Evolutionary conservation across 1,140 invertebrate species (phyloP).

Genomic region (Anastrepha obliqua): DNA sequence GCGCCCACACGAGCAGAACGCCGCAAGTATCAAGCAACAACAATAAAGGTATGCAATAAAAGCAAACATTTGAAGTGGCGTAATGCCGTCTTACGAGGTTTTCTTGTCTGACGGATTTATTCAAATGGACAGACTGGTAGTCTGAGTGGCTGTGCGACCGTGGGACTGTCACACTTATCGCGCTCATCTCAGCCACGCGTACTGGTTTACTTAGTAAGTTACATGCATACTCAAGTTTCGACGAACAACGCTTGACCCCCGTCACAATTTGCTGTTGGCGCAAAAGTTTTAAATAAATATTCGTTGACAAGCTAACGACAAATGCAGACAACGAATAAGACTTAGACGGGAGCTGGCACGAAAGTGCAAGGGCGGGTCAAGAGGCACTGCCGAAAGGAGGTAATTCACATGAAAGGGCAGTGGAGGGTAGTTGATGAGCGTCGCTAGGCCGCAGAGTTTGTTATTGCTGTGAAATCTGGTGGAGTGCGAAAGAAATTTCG

Average conservation of each 20-base stretch:
- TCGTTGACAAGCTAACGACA: slow-evolving; percentile 33
- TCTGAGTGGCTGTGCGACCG: background rate
- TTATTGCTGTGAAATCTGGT: background rate
- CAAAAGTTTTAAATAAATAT: slow-evolving; percentile 29
- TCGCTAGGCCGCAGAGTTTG: background rate
- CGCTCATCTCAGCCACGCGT: background rate
- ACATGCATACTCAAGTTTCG: background rate
- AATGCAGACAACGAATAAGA: background rate
- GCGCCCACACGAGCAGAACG: background rate
- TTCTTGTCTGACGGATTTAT: background rate
- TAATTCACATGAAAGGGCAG: background rate
- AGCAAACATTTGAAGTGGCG: background rate
- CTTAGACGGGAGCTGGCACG: too few relatives aligned
- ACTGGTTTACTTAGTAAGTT: background rate
- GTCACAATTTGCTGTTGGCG: background rate
- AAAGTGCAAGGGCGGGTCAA: background rate
- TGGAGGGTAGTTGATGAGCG: background rate
- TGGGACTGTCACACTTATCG: background rate
- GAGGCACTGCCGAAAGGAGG: background rate
- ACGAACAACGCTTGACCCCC: background rate
- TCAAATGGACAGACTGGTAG: background rate
- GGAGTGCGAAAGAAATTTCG: background rate
- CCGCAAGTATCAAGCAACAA: background rate
- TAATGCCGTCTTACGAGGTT: background rate
- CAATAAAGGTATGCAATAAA: slow-evolving; percentile 16